Base-by-base conservation (phyloP, 1,140 invertebrate genomes). In the Melipona quadrifasciata region DNA sequence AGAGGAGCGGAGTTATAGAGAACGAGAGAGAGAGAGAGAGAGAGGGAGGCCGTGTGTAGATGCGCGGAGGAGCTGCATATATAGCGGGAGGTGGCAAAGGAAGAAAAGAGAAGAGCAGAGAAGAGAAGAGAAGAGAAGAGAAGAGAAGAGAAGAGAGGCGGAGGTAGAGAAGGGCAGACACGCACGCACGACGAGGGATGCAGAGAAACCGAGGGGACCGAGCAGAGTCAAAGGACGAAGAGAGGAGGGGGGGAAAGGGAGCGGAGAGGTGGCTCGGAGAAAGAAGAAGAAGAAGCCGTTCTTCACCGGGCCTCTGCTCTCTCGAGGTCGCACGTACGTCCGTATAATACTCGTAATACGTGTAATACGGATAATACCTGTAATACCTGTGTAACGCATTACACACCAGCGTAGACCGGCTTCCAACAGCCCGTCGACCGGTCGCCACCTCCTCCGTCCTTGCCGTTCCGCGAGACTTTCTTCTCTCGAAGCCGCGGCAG, bases 341-440 rank as follows among this genome's bases (percentile, higher is more conserved):
- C 91, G 89, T 94, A 92, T 94, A 93, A 93, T 93, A 91, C 91
- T 92, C 91, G 92, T 94, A 93, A 93, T 93, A 93, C 91, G 80
- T 93, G 92, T 94, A 94, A 93, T 93, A 92, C 92, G 90, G 90
- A 93, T 94, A 94, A 94, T 94, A 93, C 92, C 92, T 92, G 93
- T 94, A 94, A 94, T 94, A 91, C 91, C 91, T 91, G 91, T 93
- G 92, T 94, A 94, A 94, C 91, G 90, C 91, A 91, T 93, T 93
- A 93, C 91, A 92, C 88, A 88, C 80, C 86, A 88, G 88, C 89
- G 85, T 82, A 89, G 86, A 80, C 80, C 87, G 78, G 86, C 79
- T 82, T 51, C 72, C 71, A 70, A 70, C 84, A 81, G 82, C 81
- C 86, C 86, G 86, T 82, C 89, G 86, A 91, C 91, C 90, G 85